Conservation (phyloP, 2,797 vertebrate species). For the Aplochiton taeniatus region DNA sequence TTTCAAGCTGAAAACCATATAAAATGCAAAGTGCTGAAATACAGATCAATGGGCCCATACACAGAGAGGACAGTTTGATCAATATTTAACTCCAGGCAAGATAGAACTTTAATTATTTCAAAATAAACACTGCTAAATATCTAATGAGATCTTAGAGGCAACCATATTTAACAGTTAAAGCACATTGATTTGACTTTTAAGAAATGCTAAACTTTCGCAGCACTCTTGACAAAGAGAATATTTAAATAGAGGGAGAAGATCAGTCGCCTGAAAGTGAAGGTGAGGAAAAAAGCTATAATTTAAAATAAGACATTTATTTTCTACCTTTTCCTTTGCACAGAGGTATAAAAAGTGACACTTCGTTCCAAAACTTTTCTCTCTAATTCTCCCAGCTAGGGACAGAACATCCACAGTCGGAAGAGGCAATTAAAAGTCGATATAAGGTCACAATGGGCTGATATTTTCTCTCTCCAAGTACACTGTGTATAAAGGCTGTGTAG, state of each 20-base stretch:
- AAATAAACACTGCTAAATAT: constrained; percentile 62
- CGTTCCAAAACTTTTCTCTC: neutral
- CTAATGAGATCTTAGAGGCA: constrained; percentile 54
- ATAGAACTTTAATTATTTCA: constrained; percentile 63
- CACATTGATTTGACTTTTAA: constrained; percentile 56
- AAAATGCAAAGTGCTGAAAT: constrained; percentile 49
- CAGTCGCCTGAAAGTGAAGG: constrained; percentile 36
- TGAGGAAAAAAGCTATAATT: neutral
- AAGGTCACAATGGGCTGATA: constrained; percentile 53
- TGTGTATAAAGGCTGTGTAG: constrained; percentile 55
- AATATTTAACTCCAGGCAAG: constrained; percentile 64
- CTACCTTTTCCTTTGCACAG: constrained; percentile 15
- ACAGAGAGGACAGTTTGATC: constrained; percentile 49
- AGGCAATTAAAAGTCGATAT: constrained; percentile 71
- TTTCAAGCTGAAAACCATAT: constrained; percentile 42
- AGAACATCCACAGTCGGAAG: constrained; percentile 57
- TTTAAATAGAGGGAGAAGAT: constrained; percentile 45
- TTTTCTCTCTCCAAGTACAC: constrained; percentile 44
- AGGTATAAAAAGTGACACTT: no score
- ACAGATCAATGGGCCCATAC: constrained; percentile 47
- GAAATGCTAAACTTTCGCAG: constrained; percentile 45
- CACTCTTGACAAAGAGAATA: neutral
- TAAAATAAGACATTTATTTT: constrained; percentile 24
- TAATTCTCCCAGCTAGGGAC: constrained; percentile 51
- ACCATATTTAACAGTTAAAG: constrained; percentile 57